Evolutionary conservation across 2,888 invertebrate genomes (phyloP).

Genomic region (Caenorhabditis parvicauda): DNA sequence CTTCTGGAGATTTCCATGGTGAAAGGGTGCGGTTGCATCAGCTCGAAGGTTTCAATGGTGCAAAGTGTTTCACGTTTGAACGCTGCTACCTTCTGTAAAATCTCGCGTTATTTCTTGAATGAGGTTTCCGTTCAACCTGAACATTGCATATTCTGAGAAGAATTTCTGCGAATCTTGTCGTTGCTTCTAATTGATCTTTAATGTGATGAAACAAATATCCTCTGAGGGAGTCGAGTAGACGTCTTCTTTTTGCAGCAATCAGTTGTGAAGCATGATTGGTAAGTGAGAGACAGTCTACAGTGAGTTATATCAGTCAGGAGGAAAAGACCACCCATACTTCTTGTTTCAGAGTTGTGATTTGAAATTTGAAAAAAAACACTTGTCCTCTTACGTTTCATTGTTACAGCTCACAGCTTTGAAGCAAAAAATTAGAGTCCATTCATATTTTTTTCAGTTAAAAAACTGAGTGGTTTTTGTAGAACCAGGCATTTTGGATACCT

Average conservation of each 20-base stretch:
- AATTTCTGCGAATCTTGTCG: slow-evolving; percentile 30
- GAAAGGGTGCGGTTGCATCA: slow-evolving; percentile 60
- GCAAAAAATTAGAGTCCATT: too few species aligned
- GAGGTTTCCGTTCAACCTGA: too few species aligned
- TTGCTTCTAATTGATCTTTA: slow-evolving; percentile 21
- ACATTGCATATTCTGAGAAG: slow-evolving; percentile 39
- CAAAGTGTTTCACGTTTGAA: slow-evolving; percentile 61
- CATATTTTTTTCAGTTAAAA: too few species aligned
- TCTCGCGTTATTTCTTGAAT: background rate
- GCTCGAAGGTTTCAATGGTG: slow-evolving; percentile 60
- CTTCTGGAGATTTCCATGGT: slow-evolving; percentile 61
- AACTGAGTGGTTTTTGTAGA: too few species aligned
- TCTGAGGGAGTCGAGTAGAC: slow-evolving; percentile 48
- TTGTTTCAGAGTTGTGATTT: background rate
- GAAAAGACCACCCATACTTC: background rate
- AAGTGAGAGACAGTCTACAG: slow-evolving; percentile 58
- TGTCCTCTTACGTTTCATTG: too few species aligned
- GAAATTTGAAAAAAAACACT: too few species aligned
- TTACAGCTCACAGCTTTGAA: too few species aligned
- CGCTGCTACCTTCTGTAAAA: slow-evolving; percentile 61
- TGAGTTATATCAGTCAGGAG: background rate
- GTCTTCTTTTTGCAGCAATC: slow-evolving; percentile 49
- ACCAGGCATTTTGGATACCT: too few species aligned
- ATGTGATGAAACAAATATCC: slow-evolving; percentile 31
- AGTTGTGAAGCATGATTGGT: slow-evolving; percentile 39